Base-by-base conservation (phyloP, 35 echinoderm and acorn worm species). In the Patiria miniata region DNA sequence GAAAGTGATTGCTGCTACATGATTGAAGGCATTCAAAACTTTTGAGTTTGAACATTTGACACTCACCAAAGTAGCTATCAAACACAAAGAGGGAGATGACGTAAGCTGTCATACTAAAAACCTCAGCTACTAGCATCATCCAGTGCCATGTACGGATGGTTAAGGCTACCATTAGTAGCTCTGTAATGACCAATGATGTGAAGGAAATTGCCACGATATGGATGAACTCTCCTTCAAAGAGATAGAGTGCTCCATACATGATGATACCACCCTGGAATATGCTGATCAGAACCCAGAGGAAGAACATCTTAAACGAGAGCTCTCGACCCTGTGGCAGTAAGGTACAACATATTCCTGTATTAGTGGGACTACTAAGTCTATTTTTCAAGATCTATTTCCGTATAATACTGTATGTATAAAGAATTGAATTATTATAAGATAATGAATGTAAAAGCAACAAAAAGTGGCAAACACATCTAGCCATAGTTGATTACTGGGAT, bases 121-220 rank as follows among this genome's bases (percentile, higher is more conserved):
- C 69, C 77, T 98, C 96, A 2, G 96, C 89, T 8, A 94, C 89
- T 17, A 93, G 73, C 96, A 98, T 98, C 22, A 94, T 19, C 96
- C 96, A 98, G 56, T 98, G 96, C 96, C 96, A 98, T 19, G 96
- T 94, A 15, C 96, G 89, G 53, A 98, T 98, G 19, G 96, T 98
- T 89, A 98, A 78, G 28, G 92, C 95, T 37, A 98, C 96, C 96
- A 98, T 98, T 36, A 97, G 76, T 54, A 98, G 78, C 89, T 98
- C 96, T 3, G 96, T 98, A 83, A 98, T 92, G 69, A 98, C 87
- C 33, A 98, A 89, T 8, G 96, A 82, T 18, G 96, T 98, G 79
- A 94, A 98, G 32, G 96, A 89, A 37, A 98, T 98, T 10, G 96
- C 86, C 30, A 98, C 93, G 40, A 98, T 98, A 87, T 98, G 96